Conservation (phyloP, 2,888 invertebrate genomes). For the Drosophila basisetae region DNA sequence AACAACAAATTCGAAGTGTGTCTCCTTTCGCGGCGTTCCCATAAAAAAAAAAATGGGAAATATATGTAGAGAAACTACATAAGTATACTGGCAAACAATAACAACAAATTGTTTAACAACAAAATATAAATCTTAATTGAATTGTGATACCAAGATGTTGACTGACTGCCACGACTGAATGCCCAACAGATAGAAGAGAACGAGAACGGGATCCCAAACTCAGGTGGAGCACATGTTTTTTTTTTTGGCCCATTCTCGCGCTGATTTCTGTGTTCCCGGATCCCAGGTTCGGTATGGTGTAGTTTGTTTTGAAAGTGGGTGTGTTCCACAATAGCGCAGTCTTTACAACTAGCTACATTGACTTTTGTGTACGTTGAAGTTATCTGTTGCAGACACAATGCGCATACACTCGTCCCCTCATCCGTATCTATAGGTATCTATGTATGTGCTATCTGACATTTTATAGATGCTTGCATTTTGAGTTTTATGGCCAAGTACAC, state of each 20-base stretch:
- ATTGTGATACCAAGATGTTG: conserved; percentile 73
- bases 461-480: conserved; percentile 67
- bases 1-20: conserved; percentile 62
- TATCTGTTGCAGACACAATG: conserved; percentile 56
- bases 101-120: conserved; percentile 79
- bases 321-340: conserved; percentile 66
- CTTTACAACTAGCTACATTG: conserved; percentile 47
- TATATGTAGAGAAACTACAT: conserved; percentile 55
- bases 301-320: conserved; percentile 70
- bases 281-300: conserved; percentile 8
- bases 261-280: conserved; percentile 3
- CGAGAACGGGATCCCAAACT: conserved; percentile 24
- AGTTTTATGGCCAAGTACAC: conserved; percentile 69
- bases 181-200: conserved; percentile 7
- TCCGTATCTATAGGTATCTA: conserved; percentile 18
- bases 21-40: conserved; percentile 45
- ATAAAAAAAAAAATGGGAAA: conserved; percentile 39
- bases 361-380: conserved; percentile 52
- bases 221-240: conserved; percentile 32
- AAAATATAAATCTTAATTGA: conserved; percentile 82
- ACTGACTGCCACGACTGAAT: conserved; percentile 25
- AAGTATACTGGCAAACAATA: conserved; percentile 62
- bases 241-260: conserved; percentile 22
- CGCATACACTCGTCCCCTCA: conserved; percentile 1
- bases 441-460: conserved; percentile 48